Conservation (phyloP, 2,113 vertebrate genomes). For the Lucifuga dentata region DNA sequence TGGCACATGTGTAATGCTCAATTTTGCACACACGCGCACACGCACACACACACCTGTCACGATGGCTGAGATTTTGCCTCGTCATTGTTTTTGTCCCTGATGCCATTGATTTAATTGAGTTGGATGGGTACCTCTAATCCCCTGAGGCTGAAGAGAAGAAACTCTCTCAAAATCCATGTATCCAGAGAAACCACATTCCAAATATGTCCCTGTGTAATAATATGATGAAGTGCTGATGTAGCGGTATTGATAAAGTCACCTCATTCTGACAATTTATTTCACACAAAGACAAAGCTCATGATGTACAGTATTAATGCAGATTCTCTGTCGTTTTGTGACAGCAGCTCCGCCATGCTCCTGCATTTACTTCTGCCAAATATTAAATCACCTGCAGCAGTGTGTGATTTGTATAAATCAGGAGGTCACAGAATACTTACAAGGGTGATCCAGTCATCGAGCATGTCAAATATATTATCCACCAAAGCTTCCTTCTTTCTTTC, state of each 20-base stretch:
- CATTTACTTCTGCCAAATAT: not conserved
- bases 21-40: not conserved
- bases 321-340: not conserved
- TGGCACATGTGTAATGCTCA: slow-evolving; percentile 14
- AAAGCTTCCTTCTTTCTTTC: not conserved
- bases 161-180: slow-evolving; percentile 20
- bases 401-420: slow-evolving; percentile 9
- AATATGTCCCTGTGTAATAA: not conserved
- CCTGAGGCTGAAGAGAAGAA: slow-evolving; percentile 32
- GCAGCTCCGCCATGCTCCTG: not conserved
- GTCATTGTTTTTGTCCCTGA: slow-evolving; percentile 67
- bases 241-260: not conserved
- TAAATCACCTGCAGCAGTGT: not conserved
- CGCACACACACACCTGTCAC: slow-evolving; percentile 8
- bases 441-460: not conserved
- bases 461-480: slow-evolving; percentile 11
- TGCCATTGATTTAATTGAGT: slow-evolving; percentile 69
- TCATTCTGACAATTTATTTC: slow-evolving; percentile 2
- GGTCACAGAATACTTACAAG: not conserved
- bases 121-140: slow-evolving; percentile 56
- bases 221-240: slow-evolving; percentile 24
- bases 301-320: not conserved
- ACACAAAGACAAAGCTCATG: slow-evolving; percentile 16
- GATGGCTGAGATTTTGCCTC: slow-evolving; percentile 42
- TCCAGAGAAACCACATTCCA: too few relatives aligned